Evolutionary conservation across 2,113 vertebrate genomes (phyloP), one percentile per base, ranked within the genome.

Genomic region (Odocoileus hemionus): DNA sequence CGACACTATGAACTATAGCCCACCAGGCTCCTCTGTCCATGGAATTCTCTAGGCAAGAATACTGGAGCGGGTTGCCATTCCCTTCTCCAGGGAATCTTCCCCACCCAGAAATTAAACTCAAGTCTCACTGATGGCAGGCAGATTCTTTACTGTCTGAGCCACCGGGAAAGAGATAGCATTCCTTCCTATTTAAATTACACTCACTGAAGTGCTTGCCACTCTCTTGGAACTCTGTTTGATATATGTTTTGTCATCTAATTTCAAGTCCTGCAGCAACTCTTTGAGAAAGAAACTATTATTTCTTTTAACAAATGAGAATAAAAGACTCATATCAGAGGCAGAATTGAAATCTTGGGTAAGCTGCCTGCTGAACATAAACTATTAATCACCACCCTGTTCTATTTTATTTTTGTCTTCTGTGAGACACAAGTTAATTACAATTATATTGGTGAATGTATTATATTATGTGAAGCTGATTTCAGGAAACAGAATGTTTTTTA

Each of bases 331-430:
- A 45, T 79, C 47, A 43, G 55, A 89, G 33, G 10, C 39, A 96
- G 74, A 97, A 78, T 17, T 89, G 25, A 67, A 94, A 92, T 92
- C n/a, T 12, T 79, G 14, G 47, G 52, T 70, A 60, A 92, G 30
- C 10, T 92, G 2, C 43, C 50, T 80, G 57, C 43, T 92, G 7
- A 80, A 79, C 25, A 52, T 23, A 16, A 74, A 87, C 39, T 76
- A 39, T 80, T 91, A 86, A 47, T 47, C 58, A 90, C 33, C 39
- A 57, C 9, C 83, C 12, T 43, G 33, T 76, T 93, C 36, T 74
- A 47, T 94, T 95, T 94, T 90, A 93, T 82, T 87, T 90, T 94
- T 88, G 21, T 67, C 88, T 88, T 87, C 47, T 78, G 26, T 88
- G 61, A 97, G 47, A 84, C 76, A 61, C 33, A 94, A 84, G 33